These are phyloP conservation scores for Ennomos fuscantarius DNA, from an alignment of 2,888 invertebrate genomes.

Conservation along the genomic window DNA sequence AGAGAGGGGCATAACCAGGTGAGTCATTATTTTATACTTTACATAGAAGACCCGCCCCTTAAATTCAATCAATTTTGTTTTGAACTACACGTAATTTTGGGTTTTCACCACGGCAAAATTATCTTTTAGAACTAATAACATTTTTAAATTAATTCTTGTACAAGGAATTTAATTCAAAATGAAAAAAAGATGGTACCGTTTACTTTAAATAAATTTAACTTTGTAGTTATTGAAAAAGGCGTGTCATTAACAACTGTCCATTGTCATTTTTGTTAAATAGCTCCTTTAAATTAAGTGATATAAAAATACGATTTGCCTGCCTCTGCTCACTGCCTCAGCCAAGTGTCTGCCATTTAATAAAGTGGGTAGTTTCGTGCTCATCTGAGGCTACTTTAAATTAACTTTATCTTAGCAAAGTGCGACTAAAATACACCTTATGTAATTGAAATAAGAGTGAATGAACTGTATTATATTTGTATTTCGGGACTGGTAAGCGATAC, in stretches of 20 bases:
- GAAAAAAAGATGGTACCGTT: no score
- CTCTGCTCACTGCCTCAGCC: not conserved
- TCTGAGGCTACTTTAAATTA: conserved; percentile 13
- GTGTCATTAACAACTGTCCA: no score
- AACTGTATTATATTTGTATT: conserved; percentile 14
- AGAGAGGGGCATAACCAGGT: conserved; percentile 75
- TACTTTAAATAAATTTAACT: no score
- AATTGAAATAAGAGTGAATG: conserved; percentile 22
- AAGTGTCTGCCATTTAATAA: conserved; percentile 16
- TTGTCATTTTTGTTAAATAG: no score
- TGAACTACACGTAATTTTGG: no score
- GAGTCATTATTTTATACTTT: conserved; percentile 27
- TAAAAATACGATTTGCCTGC: conserved; percentile 1
- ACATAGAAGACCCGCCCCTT: not conserved
- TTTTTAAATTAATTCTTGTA: no score
- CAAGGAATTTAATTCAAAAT: no score
- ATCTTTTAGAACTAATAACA: no score
- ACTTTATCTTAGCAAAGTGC: not conserved
- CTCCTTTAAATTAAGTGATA: no score
- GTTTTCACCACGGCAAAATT: no score
- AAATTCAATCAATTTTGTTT: no score
- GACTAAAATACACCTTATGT: conserved; percentile 19
- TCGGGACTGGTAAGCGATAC: conserved; percentile 32
- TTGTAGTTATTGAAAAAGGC: no score
- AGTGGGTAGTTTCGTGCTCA: conserved; percentile 16